Base-by-base conservation (phyloP, 2,888 invertebrate genomes). In the Tupiocoris notatus region DNA sequence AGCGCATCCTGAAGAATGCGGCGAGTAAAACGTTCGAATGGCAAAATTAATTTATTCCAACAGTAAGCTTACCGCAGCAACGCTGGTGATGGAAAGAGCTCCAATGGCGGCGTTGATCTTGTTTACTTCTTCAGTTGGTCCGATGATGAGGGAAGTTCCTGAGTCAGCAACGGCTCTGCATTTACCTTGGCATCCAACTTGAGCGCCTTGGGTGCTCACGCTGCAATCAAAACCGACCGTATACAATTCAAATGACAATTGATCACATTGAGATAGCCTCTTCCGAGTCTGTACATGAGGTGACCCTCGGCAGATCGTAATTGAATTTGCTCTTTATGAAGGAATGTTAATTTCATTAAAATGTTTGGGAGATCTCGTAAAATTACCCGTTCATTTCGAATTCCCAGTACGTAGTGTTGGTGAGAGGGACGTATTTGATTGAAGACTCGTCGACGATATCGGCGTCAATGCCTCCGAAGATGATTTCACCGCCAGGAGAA, bases 401-500 rank as follows among this genome's bases (percentile, higher is more conserved):
- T 87, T 98, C 96, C 99, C 99, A 99, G 86, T 99, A 99, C 74
- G 92, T 92, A 85, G 94, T 88, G 78, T 89, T 88, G 80, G 90
- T 89, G 0, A 99, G 93, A 1, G 93, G 89, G 80, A 95, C 78
- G 85, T 96, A 97, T 1, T 94, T 94, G 84, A 99, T 93, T 81
- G 62, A 54, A 21, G 93, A 89, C 24, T 96, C 96, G 75, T 86
- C 87, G 86, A 96, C 98, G 84, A 96, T 91, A 77, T 89, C 87
- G 0, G 94, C 90, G 87, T 99, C 98, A n/a, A 94, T 95, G 23
- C 98, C 98, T 81, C 99, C 98, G 81, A 95, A 90, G 82, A 96
- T 91, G 78, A 96, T 88, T 88, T 96, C 96, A 75, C 96, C 96
- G 81, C 95, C 96, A 16, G 70, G 59, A 12, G 23, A 16, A 9